Percentiles rank a stretch among this genome's conserved stretches.
phyloP scores from a whole-genome alignment of 2,797 vertebrate genomes.

The Linurgus olivaceus region DNA sequence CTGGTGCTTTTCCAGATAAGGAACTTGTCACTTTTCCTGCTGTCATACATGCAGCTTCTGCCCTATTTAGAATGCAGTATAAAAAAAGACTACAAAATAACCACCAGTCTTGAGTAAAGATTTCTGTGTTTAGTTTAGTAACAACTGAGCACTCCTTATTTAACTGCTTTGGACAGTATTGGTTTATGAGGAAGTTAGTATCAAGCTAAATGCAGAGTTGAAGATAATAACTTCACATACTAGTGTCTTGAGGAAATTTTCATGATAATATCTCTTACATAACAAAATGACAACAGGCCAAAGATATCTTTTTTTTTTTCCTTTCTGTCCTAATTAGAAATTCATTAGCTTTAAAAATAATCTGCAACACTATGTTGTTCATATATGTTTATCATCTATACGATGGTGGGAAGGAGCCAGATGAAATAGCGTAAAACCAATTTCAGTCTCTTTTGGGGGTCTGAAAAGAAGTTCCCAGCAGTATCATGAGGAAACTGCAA shows the following conservation, averaged over 20 bases:
- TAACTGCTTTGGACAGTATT: neutral
- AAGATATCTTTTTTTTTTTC: neutral
- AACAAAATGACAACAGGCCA: neutral
- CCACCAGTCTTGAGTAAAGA: neutral
- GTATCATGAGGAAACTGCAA: neutral
- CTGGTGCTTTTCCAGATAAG: slow-evolving; percentile 31
- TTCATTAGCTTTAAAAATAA: neutral
- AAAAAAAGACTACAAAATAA: neutral
- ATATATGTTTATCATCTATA: neutral
- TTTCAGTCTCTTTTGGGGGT: neutral
- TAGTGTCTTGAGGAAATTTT: neutral
- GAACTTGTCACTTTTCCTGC: slow-evolving; percentile 29
- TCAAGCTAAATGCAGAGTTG: neutral
- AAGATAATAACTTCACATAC: neutral
- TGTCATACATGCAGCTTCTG: slow-evolving; percentile 9
- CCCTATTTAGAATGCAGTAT: slow-evolving; percentile 6
- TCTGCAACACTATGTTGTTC: neutral
- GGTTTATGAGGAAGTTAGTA: neutral
- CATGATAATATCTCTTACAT: neutral
- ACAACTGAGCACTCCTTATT: neutral
- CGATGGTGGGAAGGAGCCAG: neutral
- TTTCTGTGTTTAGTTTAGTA: neutral
- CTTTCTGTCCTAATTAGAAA: neutral
- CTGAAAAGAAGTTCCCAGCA: neutral
- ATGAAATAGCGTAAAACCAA: neutral